Evolutionary conservation across 2,113 vertebrate species (phyloP), one percentile per base, ranked within the genome.

Genomic region (Hymenochirus boettgeri): DNA sequence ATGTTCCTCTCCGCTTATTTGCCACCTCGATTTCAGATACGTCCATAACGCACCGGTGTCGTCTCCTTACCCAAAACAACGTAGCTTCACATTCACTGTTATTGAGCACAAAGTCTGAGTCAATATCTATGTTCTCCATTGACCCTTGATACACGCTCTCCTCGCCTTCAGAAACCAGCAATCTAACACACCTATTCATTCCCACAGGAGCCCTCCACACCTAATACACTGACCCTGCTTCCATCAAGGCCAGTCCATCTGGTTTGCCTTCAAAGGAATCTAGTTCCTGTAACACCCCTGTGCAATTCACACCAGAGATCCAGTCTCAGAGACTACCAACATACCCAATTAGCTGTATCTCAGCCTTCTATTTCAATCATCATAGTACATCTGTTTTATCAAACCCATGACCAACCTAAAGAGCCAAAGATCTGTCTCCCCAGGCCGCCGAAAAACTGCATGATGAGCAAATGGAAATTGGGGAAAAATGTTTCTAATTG

Each of bases 31-130:
- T 82, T 83, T 53, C 76, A 82, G 0, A 5, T 71, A 65, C 79
- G 69, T 48, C 76, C 82, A 0, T 83, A 39, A 65, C 5, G 3
- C 77, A 84, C 12, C 88, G 86, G 63, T 82, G 19, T 22, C 57
- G 0, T 83, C 90, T 5, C 86, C 89, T 0, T 80, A 80, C 65
- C 82, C 82, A 1, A 78, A 56, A 50, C 66, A 79, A 54, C 79
- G 65, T 39, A 73, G 82, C 0, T 82, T 88, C 46, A 31, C 85
- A 0, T 76, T 81, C 63, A 79, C 77, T 57, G 78, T 85, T 4
- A 59, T 71, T 0, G 76, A 79, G 71, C 73, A 60, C 46, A 75
- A 19, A 73, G 79, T 51, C 76, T 81, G 1, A 76, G 73, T 0
- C 74, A 88, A 0, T 84, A 84, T 0, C 77, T 81, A 56, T 48